A percentile compares a stretch with the other conserved stretches of the same genome.
Conservation (phyloP, 2,888 invertebrate genomes). For the Odontocolon sp. region DNA sequence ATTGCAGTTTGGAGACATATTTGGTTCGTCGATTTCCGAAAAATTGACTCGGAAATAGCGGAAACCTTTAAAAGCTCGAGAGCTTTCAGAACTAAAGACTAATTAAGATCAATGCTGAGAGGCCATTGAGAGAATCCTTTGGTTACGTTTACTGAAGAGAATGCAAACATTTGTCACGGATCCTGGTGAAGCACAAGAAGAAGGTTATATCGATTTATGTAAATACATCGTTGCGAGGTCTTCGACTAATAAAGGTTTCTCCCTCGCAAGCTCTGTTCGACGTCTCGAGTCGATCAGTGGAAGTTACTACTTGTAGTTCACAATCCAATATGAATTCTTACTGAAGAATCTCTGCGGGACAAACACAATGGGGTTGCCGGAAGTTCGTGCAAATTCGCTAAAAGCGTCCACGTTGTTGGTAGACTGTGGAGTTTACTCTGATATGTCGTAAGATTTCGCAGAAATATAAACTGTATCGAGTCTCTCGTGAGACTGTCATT, state of each 20-base stretch:
- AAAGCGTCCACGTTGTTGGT: slow-evolving; percentile 3
- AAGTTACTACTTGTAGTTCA: slow-evolving; percentile 6
- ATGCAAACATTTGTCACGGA: not conserved
- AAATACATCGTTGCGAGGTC: not conserved
- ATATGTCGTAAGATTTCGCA: not conserved
- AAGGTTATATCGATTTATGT: not conserved
- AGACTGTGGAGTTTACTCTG: not conserved
- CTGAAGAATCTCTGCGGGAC: not conserved
- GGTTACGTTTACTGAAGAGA: no score
- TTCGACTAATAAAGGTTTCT: slow-evolving; percentile 1
- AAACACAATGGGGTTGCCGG: slow-evolving; percentile 20
- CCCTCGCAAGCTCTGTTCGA: not conserved
- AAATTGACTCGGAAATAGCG: no score
- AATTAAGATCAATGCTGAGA: no score
- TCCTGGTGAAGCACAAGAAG: not conserved
- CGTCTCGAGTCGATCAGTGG: slow-evolving; percentile 25
- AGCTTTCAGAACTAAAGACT: no score
- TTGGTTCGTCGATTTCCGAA: no score
- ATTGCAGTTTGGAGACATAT: no score
- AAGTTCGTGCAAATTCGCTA: slow-evolving; percentile 29
- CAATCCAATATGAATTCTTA: slow-evolving; percentile 31
- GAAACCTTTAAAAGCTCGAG: no score
- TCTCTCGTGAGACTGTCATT: not conserved
- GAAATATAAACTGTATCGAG: not conserved
- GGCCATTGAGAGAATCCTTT: no score